Evolutionary conservation across 1,140 invertebrate genomes (phyloP).

Genomic region (Philaenus spumarius): DNA sequence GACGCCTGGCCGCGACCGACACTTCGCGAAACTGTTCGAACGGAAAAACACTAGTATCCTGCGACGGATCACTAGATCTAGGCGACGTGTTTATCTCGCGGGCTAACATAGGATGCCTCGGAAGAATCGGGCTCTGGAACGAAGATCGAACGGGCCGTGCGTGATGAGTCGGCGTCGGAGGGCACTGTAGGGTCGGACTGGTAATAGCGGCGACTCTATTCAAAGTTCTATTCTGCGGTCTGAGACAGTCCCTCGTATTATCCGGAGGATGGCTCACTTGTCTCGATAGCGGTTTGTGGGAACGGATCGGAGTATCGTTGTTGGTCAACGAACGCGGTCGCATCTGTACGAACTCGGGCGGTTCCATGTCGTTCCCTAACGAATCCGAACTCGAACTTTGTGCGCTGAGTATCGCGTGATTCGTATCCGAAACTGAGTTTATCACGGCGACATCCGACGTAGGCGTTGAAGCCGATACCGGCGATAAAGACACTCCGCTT

Average conservation of each 20-base stretch:
- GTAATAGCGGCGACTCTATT: slow-evolving; percentile 21
- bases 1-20: slow-evolving; percentile 21
- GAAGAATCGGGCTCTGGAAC: slow-evolving; percentile 32
- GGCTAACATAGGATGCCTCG: background rate
- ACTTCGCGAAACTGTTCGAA: slow-evolving; percentile 6
- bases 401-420: slow-evolving; percentile 30
- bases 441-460: background rate
- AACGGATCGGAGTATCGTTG: slow-evolving; percentile 42
- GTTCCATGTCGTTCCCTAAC: slow-evolving; percentile 20
- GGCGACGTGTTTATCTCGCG: background rate
- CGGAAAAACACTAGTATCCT: slow-evolving; percentile 14
- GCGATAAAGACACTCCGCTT: background rate
- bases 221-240: slow-evolving; percentile 14
- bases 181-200: slow-evolving; percentile 48
- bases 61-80: background rate
- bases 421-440: slow-evolving; percentile 25
- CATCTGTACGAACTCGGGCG: background rate
- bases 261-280: slow-evolving; percentile 36
- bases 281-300: slow-evolving; percentile 51
- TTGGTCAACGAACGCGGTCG: background rate
- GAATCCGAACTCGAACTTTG: slow-evolving; percentile 32
- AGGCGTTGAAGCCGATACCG: slow-evolving; percentile 1
- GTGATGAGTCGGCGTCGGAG: slow-evolving; percentile 76
- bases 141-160: slow-evolving; percentile 46
- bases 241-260: slow-evolving; percentile 4